These are phyloP conservation scores for Catharus ustulatus DNA, from an alignment of 2,797 vertebrate species.

Conservation along the genomic window DNA sequence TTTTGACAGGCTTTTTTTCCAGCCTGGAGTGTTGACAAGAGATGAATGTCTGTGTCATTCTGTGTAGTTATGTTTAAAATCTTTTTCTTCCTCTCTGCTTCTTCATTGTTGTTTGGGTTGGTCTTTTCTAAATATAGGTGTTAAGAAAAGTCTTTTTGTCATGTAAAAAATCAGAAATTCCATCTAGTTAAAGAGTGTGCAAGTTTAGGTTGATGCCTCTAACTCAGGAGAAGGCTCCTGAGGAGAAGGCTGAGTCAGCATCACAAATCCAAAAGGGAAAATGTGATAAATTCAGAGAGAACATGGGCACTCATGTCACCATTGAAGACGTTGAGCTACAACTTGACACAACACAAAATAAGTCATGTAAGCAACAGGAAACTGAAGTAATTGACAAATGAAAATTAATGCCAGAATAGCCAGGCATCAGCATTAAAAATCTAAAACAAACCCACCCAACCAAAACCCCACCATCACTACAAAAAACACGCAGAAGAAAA, in stretches of 20 bases:
- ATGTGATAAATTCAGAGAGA: background rate
- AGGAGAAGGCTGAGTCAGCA: background rate
- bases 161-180: background rate
- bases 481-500: background rate
- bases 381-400: background rate
- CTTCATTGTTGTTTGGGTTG: background rate
- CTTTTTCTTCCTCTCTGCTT: background rate
- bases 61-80: background rate
- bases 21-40: background rate
- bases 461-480: background rate
- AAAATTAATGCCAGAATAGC: background rate
- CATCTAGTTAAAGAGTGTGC: background rate
- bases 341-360: background rate
- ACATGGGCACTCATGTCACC: fast-evolving
- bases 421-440: background rate
- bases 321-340: background rate
- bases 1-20: background rate
- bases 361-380: background rate
- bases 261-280: background rate
- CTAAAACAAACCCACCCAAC: fast-evolving
- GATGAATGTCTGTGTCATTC: background rate
- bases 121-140: background rate
- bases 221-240: background rate
- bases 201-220: background rate
- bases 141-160: background rate